A percentile compares a stretch with the other conserved stretches of the same genome.
Conservation (phyloP, 2,113 vertebrate species). For the Coryphaenoides rupestris region DNA sequence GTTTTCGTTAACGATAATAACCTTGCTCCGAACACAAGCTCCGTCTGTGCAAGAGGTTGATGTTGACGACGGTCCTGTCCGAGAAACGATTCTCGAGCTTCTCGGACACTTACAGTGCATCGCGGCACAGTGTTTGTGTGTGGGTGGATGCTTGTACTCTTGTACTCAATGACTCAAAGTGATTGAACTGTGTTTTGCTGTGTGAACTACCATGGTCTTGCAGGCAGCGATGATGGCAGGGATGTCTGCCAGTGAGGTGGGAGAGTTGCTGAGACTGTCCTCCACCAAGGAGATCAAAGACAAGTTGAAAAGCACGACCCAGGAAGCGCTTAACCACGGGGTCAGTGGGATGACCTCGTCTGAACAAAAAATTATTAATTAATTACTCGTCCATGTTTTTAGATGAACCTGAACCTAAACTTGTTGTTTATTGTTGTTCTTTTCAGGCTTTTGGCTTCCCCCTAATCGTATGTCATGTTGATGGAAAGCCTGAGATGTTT, state of each 20-base stretch:
- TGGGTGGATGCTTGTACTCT: no score
- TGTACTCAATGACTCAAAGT: not conserved
- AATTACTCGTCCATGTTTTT: not conserved
- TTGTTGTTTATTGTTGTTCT: not conserved
- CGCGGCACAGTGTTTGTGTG: no score
- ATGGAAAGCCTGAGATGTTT: conserved; percentile 75
- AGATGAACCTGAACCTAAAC: no score
- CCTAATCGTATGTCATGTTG: conserved; percentile 74
- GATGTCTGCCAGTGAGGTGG: conserved; percentile 66
- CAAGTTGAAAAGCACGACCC: conserved; percentile 75
- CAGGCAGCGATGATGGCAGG: conserved; percentile 83
- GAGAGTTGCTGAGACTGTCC: conserved; percentile 62
- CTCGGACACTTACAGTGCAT: no score
- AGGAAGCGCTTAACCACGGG: conserved; percentile 76
- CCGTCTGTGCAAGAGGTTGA: no score
- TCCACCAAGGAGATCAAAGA: conserved; percentile 79
- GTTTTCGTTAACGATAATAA: no score
- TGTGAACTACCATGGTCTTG: not conserved
- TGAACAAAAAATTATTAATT: not conserved
- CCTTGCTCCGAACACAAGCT: no score
- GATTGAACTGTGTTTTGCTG: not conserved
- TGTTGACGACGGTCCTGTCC: no score
- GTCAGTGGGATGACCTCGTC: conserved; percentile 64
- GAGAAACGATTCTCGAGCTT: no score
- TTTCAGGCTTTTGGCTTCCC: conserved; percentile 88